These are phyloP conservation scores for Epinephelus lanceolatus DNA, from an alignment of 2,113 vertebrate genomes.

Conservation along the genomic window DNA sequence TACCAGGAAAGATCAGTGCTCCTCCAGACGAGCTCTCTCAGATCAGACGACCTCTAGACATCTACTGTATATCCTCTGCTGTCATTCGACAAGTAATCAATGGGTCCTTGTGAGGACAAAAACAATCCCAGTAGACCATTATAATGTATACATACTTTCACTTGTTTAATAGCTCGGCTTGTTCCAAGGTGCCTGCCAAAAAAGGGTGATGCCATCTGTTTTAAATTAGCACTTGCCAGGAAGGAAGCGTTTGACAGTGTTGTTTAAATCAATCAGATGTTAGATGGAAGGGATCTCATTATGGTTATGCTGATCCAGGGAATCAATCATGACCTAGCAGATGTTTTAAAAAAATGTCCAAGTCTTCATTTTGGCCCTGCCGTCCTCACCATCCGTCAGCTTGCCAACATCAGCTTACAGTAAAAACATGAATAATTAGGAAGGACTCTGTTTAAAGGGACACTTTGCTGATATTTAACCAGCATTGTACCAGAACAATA, in stretches of 20 bases:
- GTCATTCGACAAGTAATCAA: slow-evolving; percentile 72
- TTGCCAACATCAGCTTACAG: slow-evolving; percentile 20
- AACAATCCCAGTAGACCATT: slow-evolving; percentile 62
- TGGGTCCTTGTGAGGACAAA: slow-evolving; percentile 64
- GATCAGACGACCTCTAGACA: slow-evolving; percentile 58
- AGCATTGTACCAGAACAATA: no score
- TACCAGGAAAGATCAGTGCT: slow-evolving; percentile 4
- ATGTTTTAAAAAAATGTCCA: slow-evolving; percentile 45
- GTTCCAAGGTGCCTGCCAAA: slow-evolving; percentile 68
- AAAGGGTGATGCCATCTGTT: slow-evolving; percentile 67
- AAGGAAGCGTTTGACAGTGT: slow-evolving; percentile 62
- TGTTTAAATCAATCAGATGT: slow-evolving; percentile 76
- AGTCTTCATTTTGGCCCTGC: slow-evolving; percentile 39
- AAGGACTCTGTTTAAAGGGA: slow-evolving; percentile 36
- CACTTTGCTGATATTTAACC: no score
- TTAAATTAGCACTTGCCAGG: slow-evolving; percentile 71
- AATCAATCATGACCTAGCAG: slow-evolving; percentile 65
- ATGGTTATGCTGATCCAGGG: slow-evolving; percentile 53
- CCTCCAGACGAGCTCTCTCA: slow-evolving; percentile 9
- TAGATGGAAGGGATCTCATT: slow-evolving; percentile 57
- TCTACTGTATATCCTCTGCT: slow-evolving; percentile 53
- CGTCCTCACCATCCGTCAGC: slow-evolving; percentile 42
- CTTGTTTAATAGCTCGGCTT: slow-evolving; percentile 66
- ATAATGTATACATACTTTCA: slow-evolving; percentile 66
- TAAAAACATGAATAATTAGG: slow-evolving; percentile 28